Evolutionary conservation across 1,140 invertebrate genomes (phyloP), one percentile per base, ranked within the genome.

Genomic region (Myzus persicae): DNA sequence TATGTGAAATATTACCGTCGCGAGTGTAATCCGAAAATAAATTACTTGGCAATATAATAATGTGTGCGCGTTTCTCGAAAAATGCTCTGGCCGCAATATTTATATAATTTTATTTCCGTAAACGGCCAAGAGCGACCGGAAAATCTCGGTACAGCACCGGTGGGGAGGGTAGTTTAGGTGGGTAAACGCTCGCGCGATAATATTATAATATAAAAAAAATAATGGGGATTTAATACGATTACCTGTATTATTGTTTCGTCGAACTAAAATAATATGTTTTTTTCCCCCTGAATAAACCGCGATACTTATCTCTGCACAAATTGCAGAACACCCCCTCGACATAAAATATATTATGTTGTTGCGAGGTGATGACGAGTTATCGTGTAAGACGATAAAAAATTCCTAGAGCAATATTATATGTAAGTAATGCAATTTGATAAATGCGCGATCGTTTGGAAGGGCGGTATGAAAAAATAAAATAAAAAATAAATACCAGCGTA

Each of bases 31-130:
- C 59, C 59, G 31, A 76, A 76, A 76, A 76, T n/a, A 76, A 76
- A 76, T 76, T 76, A 76, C n/a, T 76, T 76, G 59, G 59, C 59
- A n/a, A 76, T n/a, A 67, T 67, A 67, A 67, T 67, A 67, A 67
- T 31, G 31, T 31, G 59, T 31, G 36, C 59, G 59, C 59, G 59
- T 76, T n/a, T 67, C 59, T 76, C 4, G 59, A 51, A 76, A 67
- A 76, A 76, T 18, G 59, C 14, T 76, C 59, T n/a, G 3, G 59
- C 14, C 59, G 1, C 20, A 20, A 51, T 22, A 51, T 11, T 51
- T 51, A 22, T 67, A n/a, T n/a, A 14, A 76, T 76, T 18, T 76
- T n/a, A 76, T 76, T 76, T n/a, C 59, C 6, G 59, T 76, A 5
- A 51, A 22, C 48, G 20, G 18, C 48, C 6, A 20, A 51, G 18